Evolutionary conservation across 2,888 invertebrate species (phyloP), one percentile per base, ranked within the genome.

Genomic region (Charanyca ferruginea): DNA sequence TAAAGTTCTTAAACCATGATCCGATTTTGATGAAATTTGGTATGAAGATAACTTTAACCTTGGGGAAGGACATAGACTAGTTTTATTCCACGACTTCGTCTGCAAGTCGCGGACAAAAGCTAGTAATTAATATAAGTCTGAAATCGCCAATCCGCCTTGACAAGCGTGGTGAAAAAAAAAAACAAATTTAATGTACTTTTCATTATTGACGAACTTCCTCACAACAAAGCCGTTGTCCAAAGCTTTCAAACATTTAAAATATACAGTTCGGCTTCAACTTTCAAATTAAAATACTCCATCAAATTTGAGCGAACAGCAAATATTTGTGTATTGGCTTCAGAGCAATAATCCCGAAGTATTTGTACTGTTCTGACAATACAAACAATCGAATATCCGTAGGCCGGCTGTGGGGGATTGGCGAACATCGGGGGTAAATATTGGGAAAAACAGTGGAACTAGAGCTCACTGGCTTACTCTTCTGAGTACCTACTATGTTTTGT

Each of bases 331-430:
- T 73, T 32, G 64, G 49, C 45, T 66, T 18, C 47, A 45, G 55
- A 70, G 58, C 63, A 73, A 81, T 80, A 79, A 76, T 65, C 61
- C 52, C 45, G 44, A 25, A 73, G 66, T 73, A 69, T 81, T 80
- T 81, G 80, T 44, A 22, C 32, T 66, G 60, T 25, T 49, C 52
- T 38, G 70, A 68, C 73, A 81, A 76, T 53, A 79, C 59, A 79
- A 81, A 73, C 64, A 79, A 49, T 52, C 25, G 68, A 51, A 48
- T 41, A 47, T 49, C 55, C 52, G 35, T 38, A 48, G 42, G 20
- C 38, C 47, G 38, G 32, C 18, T 7, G 47, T 41, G 41, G 41
- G 4, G n/a, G 3, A 25, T 25, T 13, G 41, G 41, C 47, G 53
- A 62, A 57, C 13, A 51, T 51, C 1, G 13, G n/a, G n/a, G 23